phyloP scores from a whole-genome alignment of 1,140 invertebrate species.

The Drosophila orena region DNA sequence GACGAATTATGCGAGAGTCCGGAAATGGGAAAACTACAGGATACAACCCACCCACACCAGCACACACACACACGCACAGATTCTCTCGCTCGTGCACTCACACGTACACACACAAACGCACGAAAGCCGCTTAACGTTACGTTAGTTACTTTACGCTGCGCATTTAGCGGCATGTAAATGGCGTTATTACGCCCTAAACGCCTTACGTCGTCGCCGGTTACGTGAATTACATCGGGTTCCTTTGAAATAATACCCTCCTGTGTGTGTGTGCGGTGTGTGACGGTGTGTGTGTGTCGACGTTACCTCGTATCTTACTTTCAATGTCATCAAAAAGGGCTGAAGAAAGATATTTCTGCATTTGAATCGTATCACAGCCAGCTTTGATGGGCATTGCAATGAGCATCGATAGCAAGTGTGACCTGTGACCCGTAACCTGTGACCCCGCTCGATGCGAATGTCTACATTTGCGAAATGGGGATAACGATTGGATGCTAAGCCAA shows the following conservation, averaged over 20 bases:
- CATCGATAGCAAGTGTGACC: conserved; percentile 30
- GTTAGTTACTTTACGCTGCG: conserved; percentile 52
- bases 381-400: conserved; percentile 84
- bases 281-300: conserved; percentile 22
- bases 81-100: conserved; percentile 20
- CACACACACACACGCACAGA: conserved; percentile 20
- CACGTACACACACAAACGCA: conserved; percentile 28
- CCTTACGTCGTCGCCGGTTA: conserved; percentile 64
- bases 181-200: conserved; percentile 58
- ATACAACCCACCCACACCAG: conserved; percentile 30
- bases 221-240: conserved; percentile 52
- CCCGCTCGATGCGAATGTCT: background rate
- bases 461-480: background rate
- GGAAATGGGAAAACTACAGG: conserved; percentile 55
- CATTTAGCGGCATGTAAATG: conserved; percentile 40
- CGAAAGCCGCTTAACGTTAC: conserved; percentile 58
- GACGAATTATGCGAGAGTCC: conserved; percentile 53
- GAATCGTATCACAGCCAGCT: conserved; percentile 84
- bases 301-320: conserved; percentile 78
- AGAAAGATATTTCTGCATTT: conserved; percentile 81
- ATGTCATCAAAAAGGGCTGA: conserved; percentile 85
- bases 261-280: conserved; percentile 11
- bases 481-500: conserved; percentile 33
- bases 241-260: conserved; percentile 4
- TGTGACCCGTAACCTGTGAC: background rate